Evolutionary conservation across 2,113 vertebrate species (phyloP).

Genomic region (Loxodonta africana): DNA sequence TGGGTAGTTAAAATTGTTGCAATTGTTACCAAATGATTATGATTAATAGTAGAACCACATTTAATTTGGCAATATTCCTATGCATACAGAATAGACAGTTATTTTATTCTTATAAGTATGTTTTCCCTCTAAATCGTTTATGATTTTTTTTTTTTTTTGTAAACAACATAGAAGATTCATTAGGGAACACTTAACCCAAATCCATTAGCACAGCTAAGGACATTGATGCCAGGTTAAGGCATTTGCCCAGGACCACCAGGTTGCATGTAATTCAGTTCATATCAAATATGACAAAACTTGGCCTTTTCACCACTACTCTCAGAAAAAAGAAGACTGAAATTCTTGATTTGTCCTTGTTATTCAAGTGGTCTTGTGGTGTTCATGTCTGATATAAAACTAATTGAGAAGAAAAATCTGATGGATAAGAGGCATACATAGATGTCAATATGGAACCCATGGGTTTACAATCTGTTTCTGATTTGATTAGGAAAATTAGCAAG

Average conservation of each 20-base stretch:
- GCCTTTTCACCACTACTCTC: not conserved
- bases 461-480: not conserved
- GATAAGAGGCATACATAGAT: not conserved
- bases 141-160: not conserved
- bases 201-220: not conserved
- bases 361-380: not conserved
- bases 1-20: not conserved
- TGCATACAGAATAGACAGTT: not conserved
- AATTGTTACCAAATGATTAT: not conserved
- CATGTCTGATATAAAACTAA: not conserved
- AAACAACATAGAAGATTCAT: not conserved
- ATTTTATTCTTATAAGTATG: not conserved
- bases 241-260: not conserved
- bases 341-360: not conserved
- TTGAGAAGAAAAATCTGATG: not conserved
- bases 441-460: not conserved
- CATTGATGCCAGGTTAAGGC: not conserved
- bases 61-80: not conserved
- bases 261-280: not conserved
- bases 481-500: slow-evolving; percentile 33
- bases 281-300: not conserved
- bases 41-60: not conserved
- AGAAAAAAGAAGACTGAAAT: not conserved
- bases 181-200: not conserved
- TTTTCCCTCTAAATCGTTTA: not conserved